A percentile compares a stretch with the other conserved stretches of the same genome.
These are phyloP conservation scores for Urocynchramus pylzowi DNA, from an alignment of 2,113 vertebrate species.

Conservation along the genomic window DNA sequence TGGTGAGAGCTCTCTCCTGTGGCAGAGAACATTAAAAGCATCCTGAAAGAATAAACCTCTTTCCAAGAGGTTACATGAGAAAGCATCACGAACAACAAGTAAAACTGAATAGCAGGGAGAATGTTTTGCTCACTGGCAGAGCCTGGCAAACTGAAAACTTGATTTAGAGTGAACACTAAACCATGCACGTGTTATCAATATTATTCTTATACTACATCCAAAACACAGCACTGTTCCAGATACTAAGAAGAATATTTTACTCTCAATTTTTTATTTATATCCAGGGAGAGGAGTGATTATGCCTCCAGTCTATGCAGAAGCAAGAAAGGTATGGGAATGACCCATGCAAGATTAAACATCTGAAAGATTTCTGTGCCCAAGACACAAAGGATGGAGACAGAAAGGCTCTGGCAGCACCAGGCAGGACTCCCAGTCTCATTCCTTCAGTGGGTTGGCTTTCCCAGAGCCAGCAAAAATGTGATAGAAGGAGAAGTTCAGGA, in stretches of 20 bases:
- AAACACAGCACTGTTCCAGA: no score
- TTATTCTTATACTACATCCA: no score
- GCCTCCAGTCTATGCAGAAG: no score
- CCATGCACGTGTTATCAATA: no score
- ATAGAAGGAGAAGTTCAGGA: background rate
- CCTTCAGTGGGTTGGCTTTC: background rate
- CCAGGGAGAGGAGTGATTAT: background rate
- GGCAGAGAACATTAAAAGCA: background rate
- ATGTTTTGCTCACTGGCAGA: background rate
- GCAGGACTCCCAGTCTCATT: background rate
- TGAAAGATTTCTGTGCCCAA: background rate
- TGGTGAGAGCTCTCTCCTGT: background rate
- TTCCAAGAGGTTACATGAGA: background rate
- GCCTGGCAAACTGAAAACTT: background rate
- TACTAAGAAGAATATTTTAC: background rate
- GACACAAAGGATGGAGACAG: background rate
- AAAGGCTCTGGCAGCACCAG: background rate
- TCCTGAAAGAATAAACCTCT: background rate
- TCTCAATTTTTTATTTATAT: background rate
- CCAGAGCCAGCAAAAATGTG: background rate
- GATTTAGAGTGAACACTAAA: background rate
- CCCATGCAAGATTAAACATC: background rate
- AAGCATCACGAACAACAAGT: rapidly evolving
- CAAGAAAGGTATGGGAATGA: background rate
- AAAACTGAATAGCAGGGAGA: background rate